Evolutionary conservation across 1,140 invertebrate species (phyloP).

Genomic region (Venturia canescens): DNA sequence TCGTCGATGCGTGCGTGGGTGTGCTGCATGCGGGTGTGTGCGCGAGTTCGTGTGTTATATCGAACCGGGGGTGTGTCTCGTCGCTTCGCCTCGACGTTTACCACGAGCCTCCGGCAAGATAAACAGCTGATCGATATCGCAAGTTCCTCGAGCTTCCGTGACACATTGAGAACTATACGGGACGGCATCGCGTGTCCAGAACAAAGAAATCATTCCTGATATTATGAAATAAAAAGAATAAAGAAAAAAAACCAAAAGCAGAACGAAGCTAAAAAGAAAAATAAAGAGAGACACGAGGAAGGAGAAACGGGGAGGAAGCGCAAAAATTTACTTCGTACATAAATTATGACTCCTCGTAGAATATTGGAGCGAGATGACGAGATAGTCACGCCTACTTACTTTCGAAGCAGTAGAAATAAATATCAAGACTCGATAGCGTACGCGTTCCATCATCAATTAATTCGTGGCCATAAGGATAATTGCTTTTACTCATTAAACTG

Average conservation of each 20-base stretch:
- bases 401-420: no score
- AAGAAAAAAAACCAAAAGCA: not conserved
- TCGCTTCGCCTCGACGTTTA: slow-evolving; percentile 25
- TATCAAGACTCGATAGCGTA: no score
- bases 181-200: not conserved
- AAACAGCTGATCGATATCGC: slow-evolving; percentile 35
- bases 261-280: not conserved
- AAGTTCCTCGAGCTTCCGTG: not conserved
- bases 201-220: slow-evolving; percentile 4
- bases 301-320: no score
- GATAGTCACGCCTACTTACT: no score
- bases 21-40: no score
- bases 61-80: slow-evolving; percentile 18
- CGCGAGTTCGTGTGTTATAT: not conserved
- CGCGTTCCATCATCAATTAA: no score
- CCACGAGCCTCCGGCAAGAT: slow-evolving; percentile 15
- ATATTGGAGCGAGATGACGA: no score
- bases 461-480: no score
- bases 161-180: not conserved
- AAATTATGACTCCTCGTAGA: no score
- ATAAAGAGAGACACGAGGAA: not conserved
- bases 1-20: not conserved
- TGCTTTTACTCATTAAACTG: not conserved
- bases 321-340: no score
- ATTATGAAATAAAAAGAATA: not conserved